Conservation (phyloP, 2,888 invertebrate species). For the Clanis bilineata region DNA sequence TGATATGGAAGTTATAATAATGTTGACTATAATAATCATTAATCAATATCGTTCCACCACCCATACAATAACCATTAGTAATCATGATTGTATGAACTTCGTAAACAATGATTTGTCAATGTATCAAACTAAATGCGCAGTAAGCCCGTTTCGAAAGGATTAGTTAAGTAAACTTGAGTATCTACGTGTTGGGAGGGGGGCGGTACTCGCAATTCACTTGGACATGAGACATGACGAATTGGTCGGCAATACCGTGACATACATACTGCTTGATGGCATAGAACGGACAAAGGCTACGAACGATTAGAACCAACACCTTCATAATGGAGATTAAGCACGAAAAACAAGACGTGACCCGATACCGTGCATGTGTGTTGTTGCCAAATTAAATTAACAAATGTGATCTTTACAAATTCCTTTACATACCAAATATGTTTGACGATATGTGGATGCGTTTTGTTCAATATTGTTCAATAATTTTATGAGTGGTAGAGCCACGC, state of each 20-base stretch:
- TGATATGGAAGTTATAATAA: no score
- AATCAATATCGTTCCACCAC: background rate
- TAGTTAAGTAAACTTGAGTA: background rate
- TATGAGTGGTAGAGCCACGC: no score
- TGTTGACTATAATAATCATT: no score
- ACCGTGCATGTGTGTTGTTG: background rate
- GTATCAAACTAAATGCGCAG: background rate
- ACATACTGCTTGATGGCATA: conserved; percentile 4
- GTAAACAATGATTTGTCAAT: background rate
- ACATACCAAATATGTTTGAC: background rate
- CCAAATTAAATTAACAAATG: background rate
- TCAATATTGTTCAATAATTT: no score
- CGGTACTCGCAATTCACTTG: conserved; percentile 3
- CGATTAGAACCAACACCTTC: conserved; percentile 3
- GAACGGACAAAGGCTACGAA: background rate
- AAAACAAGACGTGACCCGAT: conserved; percentile 7
- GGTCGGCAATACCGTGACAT: conserved; percentile 11
- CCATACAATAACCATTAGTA: background rate
- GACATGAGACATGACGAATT: conserved; percentile 13
- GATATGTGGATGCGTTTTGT: no score
- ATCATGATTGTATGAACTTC: background rate
- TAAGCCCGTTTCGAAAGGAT: conserved; percentile 7
- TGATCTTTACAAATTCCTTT: background rate
- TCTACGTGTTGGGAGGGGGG: background rate
- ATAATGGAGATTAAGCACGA: conserved; percentile 6